Percentiles rank a stretch among this genome's conserved stretches.
phyloP scores from a whole-genome alignment of 2,113 vertebrate genomes.

The Psammodynastes pulverulentus region DNA sequence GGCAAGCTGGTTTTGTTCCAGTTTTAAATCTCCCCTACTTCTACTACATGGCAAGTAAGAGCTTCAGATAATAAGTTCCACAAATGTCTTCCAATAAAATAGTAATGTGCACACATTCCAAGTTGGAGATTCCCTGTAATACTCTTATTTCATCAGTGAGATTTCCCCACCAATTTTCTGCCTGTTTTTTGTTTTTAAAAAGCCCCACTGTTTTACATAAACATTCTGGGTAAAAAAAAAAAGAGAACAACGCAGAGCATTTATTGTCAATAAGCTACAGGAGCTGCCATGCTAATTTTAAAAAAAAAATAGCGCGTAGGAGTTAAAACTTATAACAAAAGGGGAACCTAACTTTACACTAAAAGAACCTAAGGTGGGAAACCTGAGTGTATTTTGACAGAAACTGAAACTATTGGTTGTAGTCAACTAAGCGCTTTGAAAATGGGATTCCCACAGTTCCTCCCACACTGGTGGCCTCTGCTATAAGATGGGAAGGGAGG shows the following conservation, averaged over 20 bases:
- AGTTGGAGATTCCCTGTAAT: neutral
- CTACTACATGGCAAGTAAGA: neutral
- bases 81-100: neutral
- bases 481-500: neutral
- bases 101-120: neutral
- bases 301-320: neutral
- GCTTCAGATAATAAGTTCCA: neutral
- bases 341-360: neutral
- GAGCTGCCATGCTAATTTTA: neutral
- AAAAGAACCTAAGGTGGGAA: neutral
- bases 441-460: neutral
- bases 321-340: neutral
- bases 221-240: neutral
- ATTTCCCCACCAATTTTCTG: neutral
- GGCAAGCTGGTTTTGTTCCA: neutral
- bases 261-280: neutral
- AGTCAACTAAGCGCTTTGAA: neutral
- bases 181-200: neutral
- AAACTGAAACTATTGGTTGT: neutral
- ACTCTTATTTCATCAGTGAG: neutral
- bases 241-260: neutral
- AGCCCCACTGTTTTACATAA: neutral
- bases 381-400: neutral
- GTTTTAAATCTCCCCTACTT: too few species aligned
- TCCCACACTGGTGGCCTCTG: neutral